Conservation (phyloP, 2,113 vertebrate species). For the Proteles cristata region DNA sequence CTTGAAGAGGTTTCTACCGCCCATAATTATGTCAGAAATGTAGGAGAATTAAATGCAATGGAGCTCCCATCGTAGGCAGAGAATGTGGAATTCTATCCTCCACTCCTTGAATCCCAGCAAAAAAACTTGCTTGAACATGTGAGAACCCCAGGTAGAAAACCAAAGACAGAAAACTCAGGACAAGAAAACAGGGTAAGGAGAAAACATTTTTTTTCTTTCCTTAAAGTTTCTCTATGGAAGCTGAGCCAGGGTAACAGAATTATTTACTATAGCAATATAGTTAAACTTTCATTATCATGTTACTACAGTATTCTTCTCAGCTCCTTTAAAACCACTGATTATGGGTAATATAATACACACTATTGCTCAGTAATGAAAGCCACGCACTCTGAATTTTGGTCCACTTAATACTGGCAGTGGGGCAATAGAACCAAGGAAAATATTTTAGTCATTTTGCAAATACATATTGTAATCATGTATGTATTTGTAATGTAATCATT, state of each 20-base stretch:
- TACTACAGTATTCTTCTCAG: not conserved
- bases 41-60: not conserved
- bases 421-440: constrained; percentile 30
- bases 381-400: not conserved
- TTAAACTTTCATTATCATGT: not conserved
- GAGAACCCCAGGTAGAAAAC: not conserved
- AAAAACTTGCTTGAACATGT: not conserved
- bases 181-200: not conserved
- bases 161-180: not conserved
- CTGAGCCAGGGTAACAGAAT: not conserved
- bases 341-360: not conserved
- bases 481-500: not conserved
- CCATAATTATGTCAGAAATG: not conserved
- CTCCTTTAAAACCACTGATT: not conserved
- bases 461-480: not conserved
- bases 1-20: not conserved
- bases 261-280: not conserved
- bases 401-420: not conserved
- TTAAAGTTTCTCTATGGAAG: not conserved
- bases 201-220: not conserved
- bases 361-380: not conserved
- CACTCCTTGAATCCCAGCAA: not conserved
- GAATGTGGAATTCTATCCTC: not conserved
- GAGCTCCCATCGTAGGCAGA: not conserved
- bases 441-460: not conserved